These are phyloP conservation scores for Beaufortia kweichowensis DNA, from an alignment of 2,113 vertebrate species.

Conservation along the genomic window DNA sequence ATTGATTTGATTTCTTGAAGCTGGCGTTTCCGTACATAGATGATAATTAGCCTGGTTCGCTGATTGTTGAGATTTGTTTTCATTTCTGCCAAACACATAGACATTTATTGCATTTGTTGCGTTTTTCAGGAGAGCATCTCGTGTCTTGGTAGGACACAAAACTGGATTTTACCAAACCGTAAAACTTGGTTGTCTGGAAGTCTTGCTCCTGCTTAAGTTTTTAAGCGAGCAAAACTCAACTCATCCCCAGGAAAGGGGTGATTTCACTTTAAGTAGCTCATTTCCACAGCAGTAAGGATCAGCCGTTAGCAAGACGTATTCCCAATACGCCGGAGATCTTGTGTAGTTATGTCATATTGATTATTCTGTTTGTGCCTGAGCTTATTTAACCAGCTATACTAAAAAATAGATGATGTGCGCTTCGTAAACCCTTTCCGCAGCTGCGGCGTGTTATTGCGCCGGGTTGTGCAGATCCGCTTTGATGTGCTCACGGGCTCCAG, in stretches of 20 bases:
- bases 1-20: constrained; percentile 21
- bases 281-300: not conserved
- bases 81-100: too few relatives aligned
- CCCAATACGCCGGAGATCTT: constrained; percentile 12
- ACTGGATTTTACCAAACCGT: too few relatives aligned
- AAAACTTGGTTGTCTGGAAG: too few relatives aligned
- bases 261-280: not conserved
- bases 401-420: constrained; percentile 47
- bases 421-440: constrained; percentile 12
- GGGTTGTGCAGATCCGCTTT: constrained; percentile 28
- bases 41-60: constrained; percentile 1
- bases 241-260: not conserved
- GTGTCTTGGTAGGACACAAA: too few relatives aligned
- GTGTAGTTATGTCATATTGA: constrained; percentile 32
- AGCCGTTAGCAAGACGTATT: not conserved
- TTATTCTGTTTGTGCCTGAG: constrained; percentile 44
- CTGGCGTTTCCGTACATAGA: not conserved
- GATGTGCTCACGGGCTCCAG: constrained; percentile 40
- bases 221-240: not conserved
- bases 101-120: too few relatives aligned
- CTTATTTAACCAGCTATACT: constrained; percentile 30
- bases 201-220: not conserved
- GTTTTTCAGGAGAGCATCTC: too few relatives aligned
- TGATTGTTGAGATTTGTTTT: not conserved
- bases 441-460: constrained; percentile 13